A percentile compares a stretch with the other conserved stretches of the same genome.
Conservation (phyloP, 2,113 vertebrate genomes). For the Dromas ardeola region DNA sequence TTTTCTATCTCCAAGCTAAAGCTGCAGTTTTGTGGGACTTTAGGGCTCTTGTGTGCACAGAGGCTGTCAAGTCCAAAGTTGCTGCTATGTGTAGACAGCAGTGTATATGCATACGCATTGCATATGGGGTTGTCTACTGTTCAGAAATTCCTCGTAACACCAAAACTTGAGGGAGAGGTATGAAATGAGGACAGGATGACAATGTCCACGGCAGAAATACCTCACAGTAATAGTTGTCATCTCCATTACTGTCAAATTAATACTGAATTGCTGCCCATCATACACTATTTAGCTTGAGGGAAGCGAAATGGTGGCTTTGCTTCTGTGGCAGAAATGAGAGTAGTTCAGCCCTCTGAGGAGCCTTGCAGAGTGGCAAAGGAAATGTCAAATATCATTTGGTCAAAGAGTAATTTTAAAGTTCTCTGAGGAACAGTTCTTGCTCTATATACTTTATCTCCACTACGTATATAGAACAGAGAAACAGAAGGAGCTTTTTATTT, state of each 20-base stretch:
- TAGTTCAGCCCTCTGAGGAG: background rate
- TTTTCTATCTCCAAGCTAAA: background rate
- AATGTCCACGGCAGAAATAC: conserved; percentile 28
- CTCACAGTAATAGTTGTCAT: conserved; percentile 34
- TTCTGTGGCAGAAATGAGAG: background rate
- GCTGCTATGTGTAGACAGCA: background rate
- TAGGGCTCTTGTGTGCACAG: background rate
- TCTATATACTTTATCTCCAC: background rate
- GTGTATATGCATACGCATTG: no score
- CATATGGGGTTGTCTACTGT: background rate
- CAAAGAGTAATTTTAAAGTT: background rate
- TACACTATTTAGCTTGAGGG: background rate
- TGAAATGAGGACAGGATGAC: background rate
- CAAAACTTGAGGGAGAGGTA: background rate
- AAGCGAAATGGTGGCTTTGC: conserved; percentile 1
- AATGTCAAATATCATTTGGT: conserved; percentile 44
- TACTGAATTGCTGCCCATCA: conserved; percentile 15
- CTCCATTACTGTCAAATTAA: conserved; percentile 37
- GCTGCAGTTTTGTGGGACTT: background rate
- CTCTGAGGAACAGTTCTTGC: background rate
- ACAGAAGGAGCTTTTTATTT: background rate
- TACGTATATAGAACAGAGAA: background rate
- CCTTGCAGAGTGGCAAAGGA: background rate
- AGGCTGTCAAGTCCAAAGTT: background rate
- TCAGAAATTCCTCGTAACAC: background rate